These are phyloP conservation scores for Eilema caniola DNA, from an alignment of 2,888 invertebrate genomes.

Conservation along the genomic window DNA sequence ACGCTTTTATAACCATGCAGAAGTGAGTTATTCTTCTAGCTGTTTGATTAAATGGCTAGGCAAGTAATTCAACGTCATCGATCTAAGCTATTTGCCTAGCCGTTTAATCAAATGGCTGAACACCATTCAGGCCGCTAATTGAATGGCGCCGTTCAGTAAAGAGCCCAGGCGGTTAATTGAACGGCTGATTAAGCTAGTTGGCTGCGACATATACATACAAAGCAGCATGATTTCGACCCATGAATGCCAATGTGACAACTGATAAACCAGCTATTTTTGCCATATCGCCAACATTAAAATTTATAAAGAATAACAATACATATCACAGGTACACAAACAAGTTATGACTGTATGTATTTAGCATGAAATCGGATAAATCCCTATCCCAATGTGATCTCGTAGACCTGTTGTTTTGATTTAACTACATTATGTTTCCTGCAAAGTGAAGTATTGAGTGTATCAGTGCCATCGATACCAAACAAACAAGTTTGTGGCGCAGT, in stretches of 20 bases:
- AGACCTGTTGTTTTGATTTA: conserved; percentile 21
- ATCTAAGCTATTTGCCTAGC: no score
- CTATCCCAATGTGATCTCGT: conserved; percentile 15
- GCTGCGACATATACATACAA: conserved; percentile 51
- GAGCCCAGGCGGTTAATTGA: no score
- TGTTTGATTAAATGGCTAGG: no score
- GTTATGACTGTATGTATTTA: background rate
- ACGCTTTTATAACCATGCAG: no score
- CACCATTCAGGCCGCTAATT: no score
- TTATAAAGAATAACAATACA: conserved; percentile 18
- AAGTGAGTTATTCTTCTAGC: no score
- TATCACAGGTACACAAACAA: conserved; percentile 4
- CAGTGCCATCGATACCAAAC: conserved; percentile 51
- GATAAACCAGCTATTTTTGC: conserved; percentile 45
- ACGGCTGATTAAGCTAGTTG: no score
- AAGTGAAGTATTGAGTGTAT: conserved; percentile 44
- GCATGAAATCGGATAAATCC: conserved; percentile 3
- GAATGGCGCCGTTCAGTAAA: no score
- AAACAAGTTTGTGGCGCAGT: conserved; percentile 73
- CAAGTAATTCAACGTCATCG: no score
- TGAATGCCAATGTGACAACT: conserved; percentile 53
- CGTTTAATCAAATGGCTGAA: no score
- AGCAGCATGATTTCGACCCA: conserved; percentile 32
- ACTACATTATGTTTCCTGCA: conserved; percentile 38
- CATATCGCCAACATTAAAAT: conserved; percentile 25